Evolutionary conservation across 1,140 invertebrate genomes (phyloP).

Genomic region (Leptopilina clavipes): DNA sequence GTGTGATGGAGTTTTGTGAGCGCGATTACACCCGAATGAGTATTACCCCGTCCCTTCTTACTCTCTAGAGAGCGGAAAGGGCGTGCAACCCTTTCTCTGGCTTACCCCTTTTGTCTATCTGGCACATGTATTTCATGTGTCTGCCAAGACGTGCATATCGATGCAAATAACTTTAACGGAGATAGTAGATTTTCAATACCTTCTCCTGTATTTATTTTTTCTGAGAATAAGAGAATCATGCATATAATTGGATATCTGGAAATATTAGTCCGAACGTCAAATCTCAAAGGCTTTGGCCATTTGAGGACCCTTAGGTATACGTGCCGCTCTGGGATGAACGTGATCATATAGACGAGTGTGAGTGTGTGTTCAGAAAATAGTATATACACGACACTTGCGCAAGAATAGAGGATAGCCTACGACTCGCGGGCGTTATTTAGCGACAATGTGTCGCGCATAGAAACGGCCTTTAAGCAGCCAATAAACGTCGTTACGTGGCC

Average conservation of each 20-base stretch:
- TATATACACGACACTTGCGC: slow-evolving; percentile 46
- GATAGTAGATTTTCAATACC: neutral
- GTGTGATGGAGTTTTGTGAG: slow-evolving; percentile 76
- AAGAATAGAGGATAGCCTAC: slow-evolving; percentile 42
- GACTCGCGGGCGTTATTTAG: slow-evolving; percentile 69
- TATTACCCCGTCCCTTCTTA: slow-evolving; percentile 67
- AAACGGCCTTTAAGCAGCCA: slow-evolving; percentile 74
- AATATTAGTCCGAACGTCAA: slow-evolving; percentile 44
- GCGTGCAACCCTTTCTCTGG: slow-evolving; percentile 59
- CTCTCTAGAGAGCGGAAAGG: slow-evolving; percentile 57
- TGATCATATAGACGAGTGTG: slow-evolving; percentile 36
- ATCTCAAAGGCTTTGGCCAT: slow-evolving; percentile 61
- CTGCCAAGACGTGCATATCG: slow-evolving; percentile 50
- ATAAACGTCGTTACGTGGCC: slow-evolving; percentile 70
- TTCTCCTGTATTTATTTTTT: neutral
- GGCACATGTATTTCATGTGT: slow-evolving; percentile 56
- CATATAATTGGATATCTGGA: slow-evolving; percentile 36
- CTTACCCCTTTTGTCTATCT: slow-evolving; percentile 52
- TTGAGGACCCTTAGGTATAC: slow-evolving; percentile 39
- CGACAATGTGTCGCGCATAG: slow-evolving; percentile 75
- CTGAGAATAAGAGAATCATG: slow-evolving; percentile 33
- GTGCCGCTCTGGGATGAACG: slow-evolving; percentile 24
- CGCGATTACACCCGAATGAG: slow-evolving; percentile 76
- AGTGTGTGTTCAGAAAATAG: neutral
- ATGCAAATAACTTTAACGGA: neutral